Base-by-base conservation (phyloP, 30 jellyfish, hydroid and myxozoan genomes). In the Rhopilema esculentum region DNA sequence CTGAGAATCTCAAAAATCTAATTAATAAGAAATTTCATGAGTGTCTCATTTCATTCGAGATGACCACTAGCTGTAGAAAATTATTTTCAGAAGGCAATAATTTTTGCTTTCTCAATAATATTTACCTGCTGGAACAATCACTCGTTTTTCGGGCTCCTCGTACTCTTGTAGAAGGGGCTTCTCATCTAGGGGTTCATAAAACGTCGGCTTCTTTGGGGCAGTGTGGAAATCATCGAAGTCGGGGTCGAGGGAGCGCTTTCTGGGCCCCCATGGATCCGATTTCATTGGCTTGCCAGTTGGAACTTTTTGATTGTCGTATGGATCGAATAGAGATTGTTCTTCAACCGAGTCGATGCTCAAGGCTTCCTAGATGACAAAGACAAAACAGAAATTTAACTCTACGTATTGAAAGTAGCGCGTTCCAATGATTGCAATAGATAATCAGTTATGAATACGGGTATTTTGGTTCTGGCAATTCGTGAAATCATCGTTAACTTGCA, bases 41-140 rank as follows among this genome's bases (percentile, higher is more conserved):
- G n/a, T n/a, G n/a, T n/a, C n/a, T n/a, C n/a, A n/a, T n/a, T n/a
- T n/a, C n/a, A 40, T 6, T 40, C 57, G 57, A 40, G 57, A 40
- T 12, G 12, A 40, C 12, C 12, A 40, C 57, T 6, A 40, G 57
- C 57, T 40, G 6, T 2, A 40, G 9, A 40, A 12, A 40, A 2
- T 40, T 40, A 40, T 2, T 12, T 40, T 40, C 6, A 12, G 12
- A 40, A 40, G 12, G 57, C 57, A 2, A 40, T 6, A 40, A 12
- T 40, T 2, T 2, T 2, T 40, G 57, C 12, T 40, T 40, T 40
- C 57, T 40, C 68, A 30, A 7, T 23, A 77, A 85, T 79, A 87
- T 52, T 84, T 85, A 94, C 99, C 99, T 61, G 99, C 99, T 8
- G 99, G 99, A 16, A 95, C 99, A 49, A 95, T 95, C 62, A 95